These are phyloP conservation scores for Lysandra coridon DNA, from an alignment of 2,888 invertebrate genomes.

Conservation along the genomic window DNA sequence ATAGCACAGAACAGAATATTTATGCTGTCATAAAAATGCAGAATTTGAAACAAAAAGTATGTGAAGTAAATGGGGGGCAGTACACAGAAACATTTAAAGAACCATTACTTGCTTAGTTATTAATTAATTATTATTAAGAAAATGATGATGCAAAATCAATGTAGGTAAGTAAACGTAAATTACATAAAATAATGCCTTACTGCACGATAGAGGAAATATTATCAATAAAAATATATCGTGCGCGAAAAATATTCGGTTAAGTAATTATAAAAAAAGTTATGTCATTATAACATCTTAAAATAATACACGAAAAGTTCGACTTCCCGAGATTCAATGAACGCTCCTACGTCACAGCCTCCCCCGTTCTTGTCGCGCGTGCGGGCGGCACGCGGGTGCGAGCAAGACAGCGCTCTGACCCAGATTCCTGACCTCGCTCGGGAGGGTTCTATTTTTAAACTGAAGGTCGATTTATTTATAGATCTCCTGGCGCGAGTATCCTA, in stretches of 20 bases:
- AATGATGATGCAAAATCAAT: no score
- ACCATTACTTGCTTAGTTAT: no score
- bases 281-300: constrained; percentile 23
- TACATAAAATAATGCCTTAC: no score
- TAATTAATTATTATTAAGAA: no score
- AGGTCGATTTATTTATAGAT: constrained; percentile 78
- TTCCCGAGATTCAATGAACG: constrained; percentile 72
- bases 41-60: not conserved
- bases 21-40: not conserved
- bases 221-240: constrained; percentile 8
- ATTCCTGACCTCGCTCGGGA: constrained; percentile 74
- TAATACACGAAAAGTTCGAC: constrained; percentile 50
- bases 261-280: not conserved
- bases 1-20: constrained; percentile 10
- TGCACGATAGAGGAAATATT: not conserved
- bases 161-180: no score
- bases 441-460: constrained; percentile 80
- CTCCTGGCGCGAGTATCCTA: constrained; percentile 48
- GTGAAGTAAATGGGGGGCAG: not conserved
- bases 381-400: constrained; percentile 46
- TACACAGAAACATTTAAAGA: no score
- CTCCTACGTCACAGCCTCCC: constrained; percentile 63
- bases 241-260: not conserved
- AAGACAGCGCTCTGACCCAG: constrained; percentile 69
- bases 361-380: constrained; percentile 49